Evolutionary conservation across 2,113 vertebrate genomes (phyloP), one percentile per base, ranked within the genome.

Genomic region (Aegithalos caudatus): DNA sequence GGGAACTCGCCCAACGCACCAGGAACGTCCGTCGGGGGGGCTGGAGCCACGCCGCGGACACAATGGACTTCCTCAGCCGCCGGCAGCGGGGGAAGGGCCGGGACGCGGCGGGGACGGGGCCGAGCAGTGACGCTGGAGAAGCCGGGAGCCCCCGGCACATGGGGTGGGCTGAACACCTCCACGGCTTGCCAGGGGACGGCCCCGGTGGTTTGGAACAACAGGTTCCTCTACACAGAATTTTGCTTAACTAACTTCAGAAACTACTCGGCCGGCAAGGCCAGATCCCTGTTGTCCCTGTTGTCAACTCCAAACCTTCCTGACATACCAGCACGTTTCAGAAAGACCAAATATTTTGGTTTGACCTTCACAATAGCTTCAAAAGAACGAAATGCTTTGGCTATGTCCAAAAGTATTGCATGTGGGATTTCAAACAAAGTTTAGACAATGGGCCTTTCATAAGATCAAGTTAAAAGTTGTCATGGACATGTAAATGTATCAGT

Each of bases 1-100:
- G 95, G 94, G 92, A 96, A 85, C 79, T 96, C 82, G 88, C 94
- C 71, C 45, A 94, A 65, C 71, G 94, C 93, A 54, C 92, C 94
- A 19, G 47, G 80, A 64, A 10, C 2, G 84, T 77, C 95, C 81
- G 84, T 42, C 82, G 48, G 17, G 28, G 22, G 22, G 79, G 42
- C 74, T 28, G 42, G 65, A 11, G 72, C 74, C 4, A 44, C 17
- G 76, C 45, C 28, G 77, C 38, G 22, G 82, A 29, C 29, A 81
- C 74, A 61, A 18, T 6, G 72, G 57, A 21, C 72, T 96, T 96
- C 86, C 95, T 73, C 54, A 2, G 73, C 29, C 64, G 90, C 62
- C 24, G 71, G 70, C 76, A 81, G 85, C 70, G 78, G 58, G 40
- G 80, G 64, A 81, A 71, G 70, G 73, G 80, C 12, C 38, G 56